Conservation (phyloP, 2,113 vertebrate species). For the Perca flavescens region DNA sequence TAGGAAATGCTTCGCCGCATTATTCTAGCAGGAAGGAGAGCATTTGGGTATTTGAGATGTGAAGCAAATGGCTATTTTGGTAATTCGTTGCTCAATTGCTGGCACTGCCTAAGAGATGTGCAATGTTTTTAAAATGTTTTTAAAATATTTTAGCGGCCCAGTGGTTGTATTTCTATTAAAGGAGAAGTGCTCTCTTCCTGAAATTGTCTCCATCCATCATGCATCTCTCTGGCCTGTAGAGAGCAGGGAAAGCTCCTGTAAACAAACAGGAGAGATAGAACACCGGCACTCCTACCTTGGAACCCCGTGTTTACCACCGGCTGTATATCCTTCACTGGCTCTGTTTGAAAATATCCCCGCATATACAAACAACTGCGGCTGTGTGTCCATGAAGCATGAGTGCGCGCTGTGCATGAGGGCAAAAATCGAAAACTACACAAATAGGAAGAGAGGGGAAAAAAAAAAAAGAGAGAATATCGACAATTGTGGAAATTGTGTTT, state of each 20-base stretch:
- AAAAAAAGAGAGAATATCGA: conserved; percentile 28
- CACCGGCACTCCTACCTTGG: conserved; percentile 72
- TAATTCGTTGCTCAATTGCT: conserved; percentile 8
- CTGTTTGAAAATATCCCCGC: conserved; percentile 77
- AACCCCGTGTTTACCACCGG: conserved; percentile 73
- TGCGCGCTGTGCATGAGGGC: conserved; percentile 11
- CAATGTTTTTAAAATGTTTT: conserved; percentile 30
- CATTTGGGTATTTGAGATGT: neutral
- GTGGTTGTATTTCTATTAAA: conserved; percentile 50
- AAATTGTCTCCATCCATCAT: conserved; percentile 70
- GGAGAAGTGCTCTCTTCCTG: conserved; percentile 57
- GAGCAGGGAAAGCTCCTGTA: conserved; percentile 68
- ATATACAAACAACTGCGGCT: conserved; percentile 75
- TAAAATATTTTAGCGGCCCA: conserved; percentile 5
- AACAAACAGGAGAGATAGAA: conserved; percentile 74
- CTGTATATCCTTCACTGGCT: conserved; percentile 77
- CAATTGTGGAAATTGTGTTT: conserved; percentile 52
- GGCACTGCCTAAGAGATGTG: neutral
- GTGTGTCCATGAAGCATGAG: conserved; percentile 49
- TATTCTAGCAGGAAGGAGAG: conserved; percentile 12
- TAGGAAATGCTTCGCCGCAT: neutral
- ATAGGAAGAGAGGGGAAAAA: neutral
- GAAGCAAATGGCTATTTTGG: conserved; percentile 6
- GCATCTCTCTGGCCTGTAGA: conserved; percentile 52
- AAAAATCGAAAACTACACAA: conserved; percentile 41